phyloP scores from a whole-genome alignment of 30 jellyfish, hydroid and myxozoan species.

The Mastigias papua region DNA sequence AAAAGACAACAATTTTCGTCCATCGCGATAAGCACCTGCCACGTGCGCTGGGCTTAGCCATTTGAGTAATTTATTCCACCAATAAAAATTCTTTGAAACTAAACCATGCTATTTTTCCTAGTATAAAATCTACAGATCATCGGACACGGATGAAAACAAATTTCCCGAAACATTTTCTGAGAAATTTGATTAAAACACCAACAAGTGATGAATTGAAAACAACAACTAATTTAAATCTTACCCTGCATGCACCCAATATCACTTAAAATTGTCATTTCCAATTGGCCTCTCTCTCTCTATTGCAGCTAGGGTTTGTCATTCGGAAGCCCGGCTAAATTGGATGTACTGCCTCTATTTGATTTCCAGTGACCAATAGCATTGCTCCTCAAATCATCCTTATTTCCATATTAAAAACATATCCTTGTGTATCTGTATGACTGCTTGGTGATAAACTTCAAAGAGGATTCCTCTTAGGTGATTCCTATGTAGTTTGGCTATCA shows the following conservation, averaged over 20 bases:
- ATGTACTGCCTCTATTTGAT: not conserved
- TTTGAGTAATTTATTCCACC: no score
- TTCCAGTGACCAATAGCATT: not conserved
- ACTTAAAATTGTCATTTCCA: not conserved
- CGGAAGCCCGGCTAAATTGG: not conserved
- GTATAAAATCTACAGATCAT: not conserved
- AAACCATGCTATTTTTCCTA: no score
- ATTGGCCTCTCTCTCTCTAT: not conserved
- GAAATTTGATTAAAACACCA: not conserved
- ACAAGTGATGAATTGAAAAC: not conserved
- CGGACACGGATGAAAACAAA: not conserved
- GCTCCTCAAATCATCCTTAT: not conserved
- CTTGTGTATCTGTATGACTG: not conserved
- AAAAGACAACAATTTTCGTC: no score
- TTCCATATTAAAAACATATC: not conserved
- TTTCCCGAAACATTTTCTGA: not conserved
- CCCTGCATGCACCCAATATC: slow-evolving; percentile 18
- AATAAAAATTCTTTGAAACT: no score
- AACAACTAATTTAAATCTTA: not conserved
- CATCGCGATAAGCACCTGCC: no score
- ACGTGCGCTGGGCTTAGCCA: no score
- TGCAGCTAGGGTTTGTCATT: not conserved
- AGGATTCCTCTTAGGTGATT: not conserved
- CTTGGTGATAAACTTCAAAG: not conserved
- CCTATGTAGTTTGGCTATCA: slow-evolving; percentile 36